Evolutionary conservation across 2,888 invertebrate species (phyloP).

Genomic region (Drosophila yooni): DNA sequence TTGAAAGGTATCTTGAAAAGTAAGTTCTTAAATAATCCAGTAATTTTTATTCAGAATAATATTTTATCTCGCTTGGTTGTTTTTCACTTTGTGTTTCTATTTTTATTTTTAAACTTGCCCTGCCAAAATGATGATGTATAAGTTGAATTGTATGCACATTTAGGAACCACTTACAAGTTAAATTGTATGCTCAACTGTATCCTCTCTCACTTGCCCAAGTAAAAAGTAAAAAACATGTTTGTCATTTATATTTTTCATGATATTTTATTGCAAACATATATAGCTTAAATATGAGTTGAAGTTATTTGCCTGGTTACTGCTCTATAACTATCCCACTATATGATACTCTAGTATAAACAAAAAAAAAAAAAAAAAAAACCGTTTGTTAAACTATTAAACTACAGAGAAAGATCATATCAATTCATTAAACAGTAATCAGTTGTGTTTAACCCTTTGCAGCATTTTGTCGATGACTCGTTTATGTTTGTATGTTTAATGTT

Average conservation of each 20-base stretch:
- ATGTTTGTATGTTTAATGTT: slow-evolving; percentile 33
- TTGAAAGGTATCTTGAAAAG: neutral
- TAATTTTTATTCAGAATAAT: neutral
- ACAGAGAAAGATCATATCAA: slow-evolving; percentile 38
- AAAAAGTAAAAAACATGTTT: slow-evolving; percentile 6
- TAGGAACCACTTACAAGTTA: too few species aligned
- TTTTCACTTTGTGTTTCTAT: neutral
- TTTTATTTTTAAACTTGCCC: neutral
- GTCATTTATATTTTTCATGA: slow-evolving; percentile 57
- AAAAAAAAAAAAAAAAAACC: slow-evolving; percentile 27
- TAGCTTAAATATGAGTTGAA: slow-evolving; percentile 78
- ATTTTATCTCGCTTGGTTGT: neutral
- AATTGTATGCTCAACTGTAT: neutral
- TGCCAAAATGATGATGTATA: neutral
- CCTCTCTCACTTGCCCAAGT: neutral
- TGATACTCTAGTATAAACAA: slow-evolving; percentile 53
- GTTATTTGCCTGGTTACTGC: slow-evolving; percentile 77
- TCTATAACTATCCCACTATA: slow-evolving; percentile 71
- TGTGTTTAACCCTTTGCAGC: slow-evolving; percentile 48
- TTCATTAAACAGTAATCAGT: slow-evolving; percentile 36
- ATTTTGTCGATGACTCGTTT: slow-evolving; percentile 62
- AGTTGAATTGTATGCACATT: neutral
- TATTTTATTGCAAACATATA: slow-evolving; percentile 80
- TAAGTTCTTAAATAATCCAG: neutral
- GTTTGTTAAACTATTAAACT: slow-evolving; percentile 40